Evolutionary conservation across 2,888 invertebrate genomes (phyloP).

Genomic region (Teleogryllus oceanicus): DNA sequence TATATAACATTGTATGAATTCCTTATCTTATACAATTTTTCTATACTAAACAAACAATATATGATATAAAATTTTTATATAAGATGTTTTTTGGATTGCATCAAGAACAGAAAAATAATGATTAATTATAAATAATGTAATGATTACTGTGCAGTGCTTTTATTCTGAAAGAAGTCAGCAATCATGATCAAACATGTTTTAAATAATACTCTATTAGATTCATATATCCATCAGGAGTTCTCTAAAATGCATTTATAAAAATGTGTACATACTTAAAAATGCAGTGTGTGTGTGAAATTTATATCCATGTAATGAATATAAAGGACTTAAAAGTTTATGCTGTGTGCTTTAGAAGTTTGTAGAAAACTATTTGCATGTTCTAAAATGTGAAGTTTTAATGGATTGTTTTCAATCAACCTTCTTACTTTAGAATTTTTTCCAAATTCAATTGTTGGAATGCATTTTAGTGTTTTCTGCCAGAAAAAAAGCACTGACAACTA

Average conservation of each 20-base stretch:
- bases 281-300: too few species aligned
- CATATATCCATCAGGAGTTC: background rate
- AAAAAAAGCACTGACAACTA: constrained; percentile 7
- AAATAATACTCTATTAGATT: background rate
- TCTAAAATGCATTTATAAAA: constrained; percentile 3
- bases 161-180: background rate
- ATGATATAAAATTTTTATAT: constrained; percentile 9
- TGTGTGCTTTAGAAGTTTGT: too few species aligned
- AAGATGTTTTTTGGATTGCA: constrained; percentile 18
- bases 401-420: too few species aligned
- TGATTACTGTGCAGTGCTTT: constrained; percentile 6
- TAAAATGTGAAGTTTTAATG: too few species aligned
- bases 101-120: background rate
- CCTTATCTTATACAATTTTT: constrained; percentile 18
- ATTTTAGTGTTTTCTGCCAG: background rate
- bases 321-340: too few species aligned
- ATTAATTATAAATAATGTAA: background rate
- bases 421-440: too few species aligned
- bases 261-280: too few species aligned
- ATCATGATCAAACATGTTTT: background rate
- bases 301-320: too few species aligned
- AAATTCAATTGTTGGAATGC: background rate
- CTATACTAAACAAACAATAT: constrained; percentile 18
- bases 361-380: too few species aligned
- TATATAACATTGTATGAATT: constrained; percentile 18